Percentiles rank a stretch among this genome's conserved stretches.
phyloP scores from a whole-genome alignment of 2,888 invertebrate species.

The Agrochola lota region DNA sequence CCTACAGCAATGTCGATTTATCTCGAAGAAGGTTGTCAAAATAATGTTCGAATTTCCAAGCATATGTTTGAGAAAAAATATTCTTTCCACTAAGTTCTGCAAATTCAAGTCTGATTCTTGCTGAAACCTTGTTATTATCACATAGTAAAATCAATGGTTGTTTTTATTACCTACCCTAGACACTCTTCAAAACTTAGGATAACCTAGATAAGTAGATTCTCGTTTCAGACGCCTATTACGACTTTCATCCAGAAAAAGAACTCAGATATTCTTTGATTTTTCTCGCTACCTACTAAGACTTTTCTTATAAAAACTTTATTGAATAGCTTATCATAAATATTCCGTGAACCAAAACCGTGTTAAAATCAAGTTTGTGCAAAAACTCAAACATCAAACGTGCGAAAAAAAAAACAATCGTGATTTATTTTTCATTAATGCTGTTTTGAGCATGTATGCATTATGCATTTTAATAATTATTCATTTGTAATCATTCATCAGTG shows the following conservation, averaged over 20 bases:
- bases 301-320: conserved; percentile 25
- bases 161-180: conserved; percentile 5
- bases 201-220: conserved; percentile 11
- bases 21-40: no score
- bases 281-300: not conserved
- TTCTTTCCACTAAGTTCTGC: not conserved
- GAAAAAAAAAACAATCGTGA: conserved; percentile 38
- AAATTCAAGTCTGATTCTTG: not conserved
- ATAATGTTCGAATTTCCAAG: no score
- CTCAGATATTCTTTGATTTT: not conserved
- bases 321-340: conserved; percentile 19
- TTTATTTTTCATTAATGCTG: conserved; percentile 4
- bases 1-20: no score
- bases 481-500: not conserved
- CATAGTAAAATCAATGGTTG: not conserved
- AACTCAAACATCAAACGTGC: conserved; percentile 51
- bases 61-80: not conserved
- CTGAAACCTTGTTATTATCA: not conserved
- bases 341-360: conserved; percentile 27
- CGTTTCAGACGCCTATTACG: not conserved
- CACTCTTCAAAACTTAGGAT: conserved; percentile 9
- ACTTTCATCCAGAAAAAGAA: conserved; percentile 18
- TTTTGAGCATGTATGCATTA: not conserved
- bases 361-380: conserved; percentile 37
- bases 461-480: not conserved